Conservation (phyloP, 1,140 invertebrate genomes). For the Drosophila guanche region DNA sequence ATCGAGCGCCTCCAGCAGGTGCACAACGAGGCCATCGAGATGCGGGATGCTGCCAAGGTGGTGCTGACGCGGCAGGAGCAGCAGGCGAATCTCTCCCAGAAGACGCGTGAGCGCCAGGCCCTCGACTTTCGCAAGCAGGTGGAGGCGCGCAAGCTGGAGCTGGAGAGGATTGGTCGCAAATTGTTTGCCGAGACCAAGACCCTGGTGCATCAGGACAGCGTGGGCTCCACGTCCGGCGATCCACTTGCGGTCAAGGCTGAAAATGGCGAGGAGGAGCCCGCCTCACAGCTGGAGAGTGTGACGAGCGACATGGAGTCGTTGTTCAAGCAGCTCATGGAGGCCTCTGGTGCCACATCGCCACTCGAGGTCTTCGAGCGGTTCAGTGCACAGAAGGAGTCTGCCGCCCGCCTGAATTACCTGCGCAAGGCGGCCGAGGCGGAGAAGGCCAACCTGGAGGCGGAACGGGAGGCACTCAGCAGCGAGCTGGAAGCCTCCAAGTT, state of each 20-base stretch:
- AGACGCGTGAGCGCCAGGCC: constrained; percentile 87
- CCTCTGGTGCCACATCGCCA: constrained; percentile 89
- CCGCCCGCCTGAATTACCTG: constrained; percentile 86
- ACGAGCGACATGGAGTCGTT: constrained; percentile 86
- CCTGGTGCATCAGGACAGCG: constrained; percentile 85
- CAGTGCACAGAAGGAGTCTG: constrained; percentile 88
- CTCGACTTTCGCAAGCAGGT: constrained; percentile 87
- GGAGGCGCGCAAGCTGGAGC: constrained; percentile 87
- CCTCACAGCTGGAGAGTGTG: constrained; percentile 69
- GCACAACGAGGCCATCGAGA: constrained; percentile 88
- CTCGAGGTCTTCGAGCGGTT: constrained; percentile 90
- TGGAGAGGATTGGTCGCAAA: constrained; percentile 89
- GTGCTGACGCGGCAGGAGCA: constrained; percentile 88
- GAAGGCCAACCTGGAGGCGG: constrained; percentile 88
- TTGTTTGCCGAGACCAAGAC: constrained; percentile 86
- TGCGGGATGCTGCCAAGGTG: constrained; percentile 87
- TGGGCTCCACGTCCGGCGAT: constrained; percentile 84
- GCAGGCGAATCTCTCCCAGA: constrained; percentile 86
- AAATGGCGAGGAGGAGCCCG: constrained; percentile 83
- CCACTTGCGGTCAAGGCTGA: constrained; percentile 84
- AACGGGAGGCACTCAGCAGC: constrained; percentile 87
- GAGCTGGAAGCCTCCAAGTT: constrained; percentile 91
- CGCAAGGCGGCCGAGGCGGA: constrained; percentile 88
- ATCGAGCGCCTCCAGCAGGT: constrained; percentile 87
- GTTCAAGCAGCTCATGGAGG: constrained; percentile 89